Evolutionary conservation across 2,797 vertebrate species (phyloP).

Genomic region (Erethizon dorsatum): DNA sequence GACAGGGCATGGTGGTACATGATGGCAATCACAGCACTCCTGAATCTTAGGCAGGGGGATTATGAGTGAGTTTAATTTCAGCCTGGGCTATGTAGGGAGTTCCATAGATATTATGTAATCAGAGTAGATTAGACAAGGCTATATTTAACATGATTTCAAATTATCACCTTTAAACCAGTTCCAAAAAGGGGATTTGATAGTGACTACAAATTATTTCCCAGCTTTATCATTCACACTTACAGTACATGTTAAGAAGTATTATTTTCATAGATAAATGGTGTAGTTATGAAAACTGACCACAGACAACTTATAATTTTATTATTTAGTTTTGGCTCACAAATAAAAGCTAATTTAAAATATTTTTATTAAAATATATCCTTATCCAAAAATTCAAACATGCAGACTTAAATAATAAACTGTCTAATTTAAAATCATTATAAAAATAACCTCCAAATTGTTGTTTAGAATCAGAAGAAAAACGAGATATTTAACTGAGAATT

Average conservation of each 20-base stretch:
- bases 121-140: background rate
- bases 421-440: background rate
- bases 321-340: background rate
- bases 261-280: background rate
- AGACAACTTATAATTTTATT: background rate
- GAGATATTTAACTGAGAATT: background rate
- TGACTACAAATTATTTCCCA: background rate
- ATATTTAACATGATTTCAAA: background rate
- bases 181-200: background rate
- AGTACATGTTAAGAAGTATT: background rate
- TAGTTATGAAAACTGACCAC: background rate
- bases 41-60: background rate
- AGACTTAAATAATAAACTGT: background rate
- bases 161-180: background rate
- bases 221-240: background rate
- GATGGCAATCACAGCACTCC: background rate
- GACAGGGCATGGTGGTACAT: too few species aligned
- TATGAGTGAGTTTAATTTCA: background rate
- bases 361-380: background rate
- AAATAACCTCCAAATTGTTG: background rate
- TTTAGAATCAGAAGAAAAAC: background rate
- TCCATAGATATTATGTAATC: background rate
- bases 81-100: background rate
- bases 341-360: background rate
- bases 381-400: background rate